Percentiles rank a stretch among this genome's conserved stretches.
These are phyloP conservation scores for Ooceraea biroi DNA, from an alignment of 1,140 invertebrate species.

Conservation along the genomic window DNA sequence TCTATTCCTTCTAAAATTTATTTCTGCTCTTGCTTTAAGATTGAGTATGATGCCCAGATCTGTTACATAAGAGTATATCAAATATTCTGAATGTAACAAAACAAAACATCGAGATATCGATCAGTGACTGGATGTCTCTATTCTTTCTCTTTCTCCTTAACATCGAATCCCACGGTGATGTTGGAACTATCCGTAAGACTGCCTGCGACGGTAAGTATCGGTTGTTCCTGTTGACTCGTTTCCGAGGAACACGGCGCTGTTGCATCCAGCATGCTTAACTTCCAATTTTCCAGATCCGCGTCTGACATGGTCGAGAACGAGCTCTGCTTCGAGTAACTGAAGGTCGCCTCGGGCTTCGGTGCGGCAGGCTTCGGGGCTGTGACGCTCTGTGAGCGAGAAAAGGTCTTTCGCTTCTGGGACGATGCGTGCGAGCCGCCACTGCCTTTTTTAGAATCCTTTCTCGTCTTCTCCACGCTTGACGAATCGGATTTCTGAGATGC, in stretches of 20 bases:
- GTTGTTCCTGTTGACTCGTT: slow-evolving; percentile 69
- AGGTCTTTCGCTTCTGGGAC: slow-evolving; percentile 71
- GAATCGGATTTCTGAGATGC: slow-evolving; percentile 53
- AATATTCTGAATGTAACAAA: neutral
- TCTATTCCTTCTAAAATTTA: slow-evolving; percentile 3
- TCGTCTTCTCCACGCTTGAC: slow-evolving; percentile 49
- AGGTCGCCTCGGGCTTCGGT: slow-evolving; percentile 70
- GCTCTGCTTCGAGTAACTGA: slow-evolving; percentile 77
- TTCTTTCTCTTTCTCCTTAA: slow-evolving; percentile 76
- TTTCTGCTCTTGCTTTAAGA: neutral
- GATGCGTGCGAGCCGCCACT: neutral
- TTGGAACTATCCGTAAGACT: slow-evolving; percentile 82
- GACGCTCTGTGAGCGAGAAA: slow-evolving; percentile 83
- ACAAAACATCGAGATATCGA: slow-evolving; percentile 17
- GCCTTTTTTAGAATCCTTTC: slow-evolving; percentile 43
- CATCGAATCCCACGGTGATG: slow-evolving; percentile 81
- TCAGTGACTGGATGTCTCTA: slow-evolving; percentile 43
- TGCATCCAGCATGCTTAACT: slow-evolving; percentile 62
- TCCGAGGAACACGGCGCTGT: slow-evolving; percentile 33
- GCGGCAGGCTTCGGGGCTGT: slow-evolving; percentile 76
- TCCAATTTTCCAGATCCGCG: slow-evolving; percentile 84
- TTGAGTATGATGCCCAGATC: too few species aligned
- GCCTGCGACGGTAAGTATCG: slow-evolving; percentile 82
- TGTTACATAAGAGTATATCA: neutral
- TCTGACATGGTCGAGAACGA: slow-evolving; percentile 84